A percentile compares a stretch with the other conserved stretches of the same genome.
phyloP scores from a whole-genome alignment of 2,888 invertebrate genomes.

The Lycia hirtaria region DNA sequence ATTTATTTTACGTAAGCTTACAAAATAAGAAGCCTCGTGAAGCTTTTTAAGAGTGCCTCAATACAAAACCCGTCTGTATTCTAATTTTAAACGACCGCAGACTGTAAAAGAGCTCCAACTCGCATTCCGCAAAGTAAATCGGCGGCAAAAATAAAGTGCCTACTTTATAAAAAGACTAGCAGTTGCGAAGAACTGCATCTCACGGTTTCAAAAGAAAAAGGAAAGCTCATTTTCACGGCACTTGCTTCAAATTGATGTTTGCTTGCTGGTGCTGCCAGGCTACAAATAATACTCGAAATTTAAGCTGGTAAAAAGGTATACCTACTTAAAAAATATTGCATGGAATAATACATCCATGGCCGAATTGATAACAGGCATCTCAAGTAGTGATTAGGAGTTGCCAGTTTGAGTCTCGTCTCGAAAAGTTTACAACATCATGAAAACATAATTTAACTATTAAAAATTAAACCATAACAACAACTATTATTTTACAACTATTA shows the following conservation, averaged over 20 bases:
- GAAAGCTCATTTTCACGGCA: constrained; percentile 25
- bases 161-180: constrained; percentile 30
- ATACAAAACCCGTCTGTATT: constrained; percentile 18
- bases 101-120: constrained; percentile 20
- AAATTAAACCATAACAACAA: too few relatives aligned
- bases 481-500: too few relatives aligned
- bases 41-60: background rate
- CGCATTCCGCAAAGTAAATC: constrained; percentile 28
- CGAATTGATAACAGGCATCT: too few relatives aligned
- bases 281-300: background rate
- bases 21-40: background rate
- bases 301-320: too few relatives aligned
- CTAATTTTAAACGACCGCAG: constrained; percentile 12
- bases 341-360: too few relatives aligned
- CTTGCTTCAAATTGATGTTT: constrained; percentile 9
- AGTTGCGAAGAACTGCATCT: constrained; percentile 29
- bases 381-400: too few relatives aligned
- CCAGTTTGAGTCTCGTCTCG: too few relatives aligned
- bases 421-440: too few relatives aligned
- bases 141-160: constrained; percentile 35
- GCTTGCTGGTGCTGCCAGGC: constrained; percentile 8
- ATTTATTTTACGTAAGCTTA: background rate
- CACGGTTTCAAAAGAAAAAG: constrained; percentile 30
- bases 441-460: too few relatives aligned
- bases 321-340: too few relatives aligned